These are phyloP conservation scores for Cervus canadensis DNA, from an alignment of 2,113 vertebrate genomes.

Conservation along the genomic window DNA sequence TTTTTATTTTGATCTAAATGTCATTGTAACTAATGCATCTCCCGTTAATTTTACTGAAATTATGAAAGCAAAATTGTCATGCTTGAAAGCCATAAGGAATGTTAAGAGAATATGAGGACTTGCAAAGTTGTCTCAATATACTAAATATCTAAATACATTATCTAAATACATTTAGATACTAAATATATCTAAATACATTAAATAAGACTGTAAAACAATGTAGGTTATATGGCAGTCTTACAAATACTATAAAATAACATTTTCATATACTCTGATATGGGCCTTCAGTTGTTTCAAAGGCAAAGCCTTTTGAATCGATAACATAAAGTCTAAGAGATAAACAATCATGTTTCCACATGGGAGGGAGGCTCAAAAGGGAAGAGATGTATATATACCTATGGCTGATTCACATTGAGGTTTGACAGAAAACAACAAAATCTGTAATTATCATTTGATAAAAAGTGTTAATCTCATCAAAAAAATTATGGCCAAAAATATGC, in stretches of 20 bases:
- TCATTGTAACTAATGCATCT: not conserved
- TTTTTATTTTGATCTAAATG: not conserved
- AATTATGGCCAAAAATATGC: not conserved
- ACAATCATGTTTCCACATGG: not conserved
- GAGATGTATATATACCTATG: not conserved
- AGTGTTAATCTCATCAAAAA: not conserved
- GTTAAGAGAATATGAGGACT: not conserved
- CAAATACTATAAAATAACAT: not conserved
- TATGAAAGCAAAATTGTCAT: not conserved
- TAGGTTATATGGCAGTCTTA: not conserved
- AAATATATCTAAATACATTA: not conserved
- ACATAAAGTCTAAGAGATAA: not conserved
- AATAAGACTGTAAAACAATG: not conserved
- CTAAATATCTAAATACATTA: not conserved
- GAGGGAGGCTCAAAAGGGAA: not conserved
- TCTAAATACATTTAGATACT: too few species aligned
- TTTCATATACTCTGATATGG: not conserved
- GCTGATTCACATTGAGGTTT: not conserved
- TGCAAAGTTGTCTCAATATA: not conserved
- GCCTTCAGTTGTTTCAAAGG: not conserved
- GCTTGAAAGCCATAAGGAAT: not conserved
- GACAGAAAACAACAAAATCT: not conserved
- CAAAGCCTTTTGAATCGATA: not conserved
- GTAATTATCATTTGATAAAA: not conserved
- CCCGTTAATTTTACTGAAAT: not conserved